Conservation (phyloP, 64 coral and sea anemone genomes). For the Stichodactyla mertensii region DNA sequence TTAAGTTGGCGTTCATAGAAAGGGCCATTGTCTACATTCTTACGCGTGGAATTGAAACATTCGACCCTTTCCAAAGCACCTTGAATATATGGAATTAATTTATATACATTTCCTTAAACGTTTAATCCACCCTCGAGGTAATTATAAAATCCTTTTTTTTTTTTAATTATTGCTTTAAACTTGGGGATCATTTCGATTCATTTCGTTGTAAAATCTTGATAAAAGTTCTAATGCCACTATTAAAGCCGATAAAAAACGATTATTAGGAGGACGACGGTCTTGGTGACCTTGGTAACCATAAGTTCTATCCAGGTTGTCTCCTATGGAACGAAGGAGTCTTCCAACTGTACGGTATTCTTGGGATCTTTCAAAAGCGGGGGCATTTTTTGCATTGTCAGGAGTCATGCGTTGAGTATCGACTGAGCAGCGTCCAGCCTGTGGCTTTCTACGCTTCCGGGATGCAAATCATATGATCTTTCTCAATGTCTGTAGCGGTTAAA, state of each 20-base stretch:
- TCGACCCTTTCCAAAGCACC: too few species aligned
- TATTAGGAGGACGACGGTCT: neutral
- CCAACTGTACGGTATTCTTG: neutral
- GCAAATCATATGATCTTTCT: neutral
- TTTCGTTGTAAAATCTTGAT: neutral
- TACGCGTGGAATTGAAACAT: too few species aligned
- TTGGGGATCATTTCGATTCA: neutral
- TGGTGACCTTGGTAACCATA: neutral
- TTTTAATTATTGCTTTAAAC: neutral
- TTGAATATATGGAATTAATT: too few species aligned
- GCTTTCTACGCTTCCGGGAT: neutral
- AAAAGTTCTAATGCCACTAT: neutral
- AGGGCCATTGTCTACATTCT: too few species aligned
- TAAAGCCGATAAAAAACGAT: neutral
- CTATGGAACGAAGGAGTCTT: slow-evolving; percentile 3
- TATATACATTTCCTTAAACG: too few species aligned
- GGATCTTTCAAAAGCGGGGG: neutral
- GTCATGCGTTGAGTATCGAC: neutral
- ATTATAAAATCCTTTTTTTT: neutral
- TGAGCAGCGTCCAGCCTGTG: neutral
- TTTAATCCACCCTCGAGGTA: too few species aligned
- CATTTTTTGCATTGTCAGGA: neutral
- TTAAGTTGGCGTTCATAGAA: too few species aligned
- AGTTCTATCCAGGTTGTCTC: neutral
- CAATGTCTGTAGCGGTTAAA: too few species aligned